Evolutionary conservation across 1,140 invertebrate genomes (phyloP), one percentile per base, ranked within the genome.

Genomic region (Druon quercuslanigerum): DNA sequence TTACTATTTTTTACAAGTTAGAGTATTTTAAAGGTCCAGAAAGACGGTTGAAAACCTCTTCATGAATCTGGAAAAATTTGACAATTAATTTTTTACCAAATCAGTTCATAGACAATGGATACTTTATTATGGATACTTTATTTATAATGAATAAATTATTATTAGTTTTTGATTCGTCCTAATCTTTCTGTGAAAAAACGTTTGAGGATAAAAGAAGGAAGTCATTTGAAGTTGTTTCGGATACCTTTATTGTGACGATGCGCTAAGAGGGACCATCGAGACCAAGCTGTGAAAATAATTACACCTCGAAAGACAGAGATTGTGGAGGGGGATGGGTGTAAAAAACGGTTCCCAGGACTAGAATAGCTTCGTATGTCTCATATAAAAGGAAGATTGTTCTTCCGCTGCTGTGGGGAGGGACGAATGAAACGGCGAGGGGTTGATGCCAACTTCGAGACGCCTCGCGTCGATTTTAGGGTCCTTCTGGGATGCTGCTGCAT

Each of bases 261-360:
- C 13, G 19, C 51, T 25, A 52, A 72, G 66, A 20, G 56, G 76
- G 20, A 51, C 50, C 25, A 14, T 17, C 25, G 54, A 46, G 50
- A 71, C 80, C 84, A 88, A 87, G 87, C 87, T 89, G 87, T 87
- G 84, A 89, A 90, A 90, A 89, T 89, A 90, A 89, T 90, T 89
- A 87, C 84, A 82, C 74, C 77, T 66, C 82, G 82, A 85, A 88
- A 89, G 84, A 87, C 83, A 88, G 79, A 80, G 76, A 75, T 54
- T 60, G 66, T 77, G 77, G 80, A 75, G 40, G 73, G 79, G 72
- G 70, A 75, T 75, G 75, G 66, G 40, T 19, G 57, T 33, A 54
- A 83, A 86, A 87, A 89, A 88, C 85, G 84, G 88, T 90, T 90
- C 88, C 88, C 88, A 90, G 87, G 88, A 88, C 86, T 88, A 87